Base-by-base conservation (phyloP, 2,888 invertebrate species). In the Plutella xylostella region DNA sequence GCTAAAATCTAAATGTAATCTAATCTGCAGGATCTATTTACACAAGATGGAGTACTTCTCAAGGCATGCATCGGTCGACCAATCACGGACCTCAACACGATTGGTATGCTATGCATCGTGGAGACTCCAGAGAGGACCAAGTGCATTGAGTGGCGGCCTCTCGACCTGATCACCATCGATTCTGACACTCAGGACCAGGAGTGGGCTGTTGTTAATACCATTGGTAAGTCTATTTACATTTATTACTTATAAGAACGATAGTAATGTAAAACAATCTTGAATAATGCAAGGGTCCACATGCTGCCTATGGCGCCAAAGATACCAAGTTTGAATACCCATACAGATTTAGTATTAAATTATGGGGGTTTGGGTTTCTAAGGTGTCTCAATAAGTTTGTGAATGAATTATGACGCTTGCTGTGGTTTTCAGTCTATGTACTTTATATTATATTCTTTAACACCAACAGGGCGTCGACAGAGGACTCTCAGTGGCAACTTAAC, bases 171-270 rank as follows among this genome's bases (percentile, higher is more conserved):
- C 38, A 88, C 93, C 12, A 86, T 88, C 7, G 91, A 92, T 54
- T 88, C 90, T 0, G 92, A 92, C 54, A 88, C 88, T 1, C 92
- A 91, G 58, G 92, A 92, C 61, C 91, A 92, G 60, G 93, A 93
- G 61, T 94, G 94, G 94, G 92, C 93, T 0, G 85, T 94, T 46
- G 93, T 94, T 15, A 91, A 92, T 59, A 90, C 92, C 35, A 89
- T 89, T 56, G 85, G 85, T 80, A 65, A 64, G 59, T 33, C 17
- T 37, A 39, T 28, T n/a, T n/a, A n/a, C n/a, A n/a, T n/a, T n/a
- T n/a, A n/a, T n/a, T n/a, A n/a, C n/a, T n/a, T n/a, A n/a, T n/a
- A n/a, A n/a, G n/a, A n/a, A n/a, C n/a, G n/a, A n/a, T n/a, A n/a
- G n/a, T n/a, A n/a, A n/a, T n/a, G n/a, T n/a, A n/a, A n/a, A n/a